Evolutionary conservation across 1,140 invertebrate genomes (phyloP), one percentile per base, ranked within the genome.

Genomic region (Ceratina australensis): DNA sequence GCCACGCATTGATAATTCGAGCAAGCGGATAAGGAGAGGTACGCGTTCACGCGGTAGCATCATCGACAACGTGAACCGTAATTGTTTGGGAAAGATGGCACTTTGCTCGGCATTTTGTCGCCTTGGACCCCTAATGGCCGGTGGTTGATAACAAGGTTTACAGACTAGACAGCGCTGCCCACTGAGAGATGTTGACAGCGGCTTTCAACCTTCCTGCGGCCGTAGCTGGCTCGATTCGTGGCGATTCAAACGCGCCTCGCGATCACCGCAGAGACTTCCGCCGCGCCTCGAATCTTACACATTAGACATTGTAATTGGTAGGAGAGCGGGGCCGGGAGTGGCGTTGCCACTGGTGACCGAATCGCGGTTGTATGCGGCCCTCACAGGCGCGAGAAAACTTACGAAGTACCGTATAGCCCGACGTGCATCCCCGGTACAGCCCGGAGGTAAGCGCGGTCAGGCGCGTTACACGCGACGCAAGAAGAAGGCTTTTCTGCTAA

Each of bases 181-280:
- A 88, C 86, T 92, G 91, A 92, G 92, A 91, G 91, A 91, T 90
- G 90, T 92, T 92, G 91, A 92, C 92, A 92, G 91, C 89, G 89
- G 92, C 92, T 92, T 92, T 92, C 91, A 92, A 91, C 89, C 87
- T 90, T 86, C 82, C 86, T 80, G 75, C 75, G 73, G 33, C 80
- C 57, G 57, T 1, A 61, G 84, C 83, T 80, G 69, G 80, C 84
- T 84, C 84, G 74, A 86, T 86, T 75, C 80, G 77, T 60, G 80
- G 60, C 61, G 57, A 57, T 65, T 65, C 64, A 59, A 82, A 42
- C 33, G 79, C 73, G 64, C 56, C 79, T 72, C 78, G 65, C 73
- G 65, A 82, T 82, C 82, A 80, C 72, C 72, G 5, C 33, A 10
- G 63, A n/a, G 67, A 80, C 77, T 80, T 68, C 80, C 80, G 18